These are phyloP conservation scores for Dromococcyx pavoninus DNA, from an alignment of 2,797 vertebrate species.

Conservation along the genomic window DNA sequence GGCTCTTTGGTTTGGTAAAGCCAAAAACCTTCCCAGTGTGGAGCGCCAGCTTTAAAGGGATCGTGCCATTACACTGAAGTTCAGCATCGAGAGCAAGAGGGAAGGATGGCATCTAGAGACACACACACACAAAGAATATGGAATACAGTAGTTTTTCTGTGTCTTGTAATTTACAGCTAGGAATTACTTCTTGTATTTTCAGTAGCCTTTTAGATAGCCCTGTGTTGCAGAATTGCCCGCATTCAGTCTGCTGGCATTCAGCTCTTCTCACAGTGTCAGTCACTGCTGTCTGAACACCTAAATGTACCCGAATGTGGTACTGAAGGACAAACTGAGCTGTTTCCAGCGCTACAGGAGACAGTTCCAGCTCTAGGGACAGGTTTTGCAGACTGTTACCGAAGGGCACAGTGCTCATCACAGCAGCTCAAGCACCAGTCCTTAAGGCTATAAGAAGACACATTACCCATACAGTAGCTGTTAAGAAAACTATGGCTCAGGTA, in stretches of 20 bases:
- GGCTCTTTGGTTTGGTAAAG: not conserved
- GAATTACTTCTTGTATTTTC: not conserved
- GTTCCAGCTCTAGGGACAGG: not conserved
- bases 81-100: not conserved
- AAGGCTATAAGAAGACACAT: not conserved
- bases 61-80: not conserved
- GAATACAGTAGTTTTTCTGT: slow-evolving; percentile 56
- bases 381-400: not conserved
- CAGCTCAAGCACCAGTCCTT: not conserved
- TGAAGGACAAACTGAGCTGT: not conserved
- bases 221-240: not conserved
- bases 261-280: not conserved
- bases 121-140: not conserved
- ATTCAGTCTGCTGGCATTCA: not conserved
- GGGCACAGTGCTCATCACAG: not conserved
- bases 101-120: not conserved
- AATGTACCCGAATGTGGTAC: not conserved
- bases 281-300: not conserved
- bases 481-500: slow-evolving; percentile 62
- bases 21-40: not conserved
- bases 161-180: slow-evolving; percentile 25
- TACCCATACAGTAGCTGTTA: slow-evolving; percentile 40
- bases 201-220: slow-evolving; percentile 12
- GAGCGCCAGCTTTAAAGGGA: not conserved
- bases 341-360: not conserved